phyloP scores from a whole-genome alignment of 2,797 vertebrate genomes.

The Gephyroberyx darwinii region DNA sequence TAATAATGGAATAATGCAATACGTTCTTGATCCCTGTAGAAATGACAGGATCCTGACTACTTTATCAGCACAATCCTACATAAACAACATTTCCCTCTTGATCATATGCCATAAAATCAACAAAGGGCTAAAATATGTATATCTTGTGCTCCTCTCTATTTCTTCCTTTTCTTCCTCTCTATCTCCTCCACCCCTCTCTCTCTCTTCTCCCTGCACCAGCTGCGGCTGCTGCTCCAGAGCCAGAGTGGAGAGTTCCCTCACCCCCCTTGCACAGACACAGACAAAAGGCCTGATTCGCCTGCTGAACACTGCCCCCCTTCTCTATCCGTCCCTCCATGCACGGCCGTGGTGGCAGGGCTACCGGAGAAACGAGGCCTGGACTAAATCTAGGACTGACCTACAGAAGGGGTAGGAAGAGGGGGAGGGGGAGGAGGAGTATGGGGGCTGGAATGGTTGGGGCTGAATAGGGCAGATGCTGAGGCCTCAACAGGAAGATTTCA shows the following conservation, averaged over 20 bases:
- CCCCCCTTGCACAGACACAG: conserved; percentile 72
- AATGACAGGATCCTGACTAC: background rate
- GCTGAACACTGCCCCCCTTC: conserved; percentile 83
- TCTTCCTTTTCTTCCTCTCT: conserved; percentile 62
- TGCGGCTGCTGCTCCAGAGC: conserved; percentile 74
- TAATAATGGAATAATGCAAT: conserved; percentile 1
- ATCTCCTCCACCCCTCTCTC: conserved; percentile 59
- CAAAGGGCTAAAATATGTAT: conserved; percentile 30
- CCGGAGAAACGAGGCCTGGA: conserved; percentile 71
- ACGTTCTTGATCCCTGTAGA: background rate
- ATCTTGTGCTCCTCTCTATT: conserved; percentile 23
- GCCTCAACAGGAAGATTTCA: conserved; percentile 75
- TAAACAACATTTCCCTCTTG: background rate
- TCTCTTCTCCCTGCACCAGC: conserved; percentile 75
- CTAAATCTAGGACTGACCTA: conserved; percentile 74
- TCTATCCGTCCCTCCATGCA: conserved; percentile 72
- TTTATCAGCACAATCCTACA: background rate
- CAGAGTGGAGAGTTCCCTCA: conserved; percentile 75
- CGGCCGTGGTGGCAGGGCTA: conserved; percentile 58
- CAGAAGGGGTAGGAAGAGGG: conserved; percentile 65
- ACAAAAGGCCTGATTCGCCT: conserved; percentile 86
- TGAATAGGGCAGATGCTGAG: conserved; percentile 75
- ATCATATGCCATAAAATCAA: background rate
- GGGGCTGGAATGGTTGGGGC: conserved; percentile 60
- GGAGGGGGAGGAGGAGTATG: conserved; percentile 55